Evolutionary conservation across 2,888 invertebrate species (phyloP).

Genomic region (Drosophila aldrichi): DNA sequence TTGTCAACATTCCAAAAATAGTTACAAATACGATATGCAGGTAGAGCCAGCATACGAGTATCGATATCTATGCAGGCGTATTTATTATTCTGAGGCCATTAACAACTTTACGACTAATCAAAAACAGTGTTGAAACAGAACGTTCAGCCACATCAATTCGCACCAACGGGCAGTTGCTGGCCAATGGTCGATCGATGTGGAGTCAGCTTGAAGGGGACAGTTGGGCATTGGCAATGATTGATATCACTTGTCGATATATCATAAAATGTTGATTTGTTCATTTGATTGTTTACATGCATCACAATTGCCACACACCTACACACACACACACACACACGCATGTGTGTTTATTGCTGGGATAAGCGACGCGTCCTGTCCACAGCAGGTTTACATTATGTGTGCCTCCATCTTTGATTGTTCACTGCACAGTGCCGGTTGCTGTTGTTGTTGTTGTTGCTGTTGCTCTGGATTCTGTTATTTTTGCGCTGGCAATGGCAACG

Average conservation of each 20-base stretch:
- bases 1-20: slow-evolving; percentile 5
- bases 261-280: slow-evolving; percentile 79
- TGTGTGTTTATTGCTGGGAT: slow-evolving; percentile 35
- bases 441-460: slow-evolving; percentile 22
- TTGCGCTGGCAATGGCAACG: slow-evolving; percentile 32
- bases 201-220: slow-evolving; percentile 1
- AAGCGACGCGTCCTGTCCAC: slow-evolving; percentile 22
- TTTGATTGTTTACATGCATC: slow-evolving; percentile 75
- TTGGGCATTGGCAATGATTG: slow-evolving; percentile 57
- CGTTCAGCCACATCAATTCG: slow-evolving; percentile 29
- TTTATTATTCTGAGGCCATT: slow-evolving; percentile 29
- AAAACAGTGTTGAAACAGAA: slow-evolving; percentile 8
- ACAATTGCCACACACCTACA: slow-evolving; percentile 46
- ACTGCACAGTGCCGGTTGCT: slow-evolving; percentile 11
- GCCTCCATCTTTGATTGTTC: slow-evolving; percentile 60
- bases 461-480: slow-evolving; percentile 28
- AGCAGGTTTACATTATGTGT: slow-evolving; percentile 24
- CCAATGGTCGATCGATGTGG: slow-evolving; percentile 14
- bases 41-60: background rate
- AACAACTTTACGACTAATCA: slow-evolving; percentile 61
- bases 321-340: background rate
- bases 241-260: slow-evolving; percentile 77
- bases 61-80: background rate
- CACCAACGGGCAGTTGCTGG: slow-evolving; percentile 25
- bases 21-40: slow-evolving; percentile 1